A percentile compares a stretch with the other conserved stretches of the same genome.
Evolutionary conservation across 2,888 invertebrate genomes (phyloP).

Genomic region (Desoria tigrina): DNA sequence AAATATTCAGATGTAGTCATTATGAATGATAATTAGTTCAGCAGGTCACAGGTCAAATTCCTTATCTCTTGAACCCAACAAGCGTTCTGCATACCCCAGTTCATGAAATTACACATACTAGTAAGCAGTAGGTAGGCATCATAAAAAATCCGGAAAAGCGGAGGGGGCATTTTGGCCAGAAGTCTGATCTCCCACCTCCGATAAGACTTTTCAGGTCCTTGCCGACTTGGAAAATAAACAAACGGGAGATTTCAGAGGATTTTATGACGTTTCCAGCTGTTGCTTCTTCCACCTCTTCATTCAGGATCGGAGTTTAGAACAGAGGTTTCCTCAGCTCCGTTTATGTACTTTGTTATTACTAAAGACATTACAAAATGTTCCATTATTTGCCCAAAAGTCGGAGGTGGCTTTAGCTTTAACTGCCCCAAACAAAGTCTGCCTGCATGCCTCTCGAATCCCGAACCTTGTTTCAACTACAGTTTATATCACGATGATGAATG

Average conservation of each 20-base stretch:
- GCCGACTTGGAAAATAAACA: conserved; percentile 23
- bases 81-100: too few relatives aligned
- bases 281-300: conserved; percentile 10
- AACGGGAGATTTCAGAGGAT: conserved; percentile 4
- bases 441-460: too few relatives aligned
- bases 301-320: neutral
- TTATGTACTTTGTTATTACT: neutral
- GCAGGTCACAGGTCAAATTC: too few relatives aligned
- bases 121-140: too few relatives aligned
- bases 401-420: too few relatives aligned
- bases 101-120: too few relatives aligned
- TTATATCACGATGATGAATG: too few relatives aligned
- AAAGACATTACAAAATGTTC: neutral
- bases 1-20: too few relatives aligned
- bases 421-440: conserved; percentile 9
- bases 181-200: neutral
- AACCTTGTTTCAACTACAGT: too few relatives aligned
- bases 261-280: conserved; percentile 20
- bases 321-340: neutral
- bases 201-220: conserved; percentile 2
- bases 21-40: too few relatives aligned
- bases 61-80: too few relatives aligned
- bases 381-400: conserved; percentile 6
- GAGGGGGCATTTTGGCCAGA: conserved; percentile 1
- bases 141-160: too few relatives aligned